A percentile compares a stretch with the other conserved stretches of the same genome.
These are phyloP conservation scores for Brachionus paranguensis DNA, from an alignment of 1,140 invertebrate genomes.

Conservation along the genomic window DNA sequence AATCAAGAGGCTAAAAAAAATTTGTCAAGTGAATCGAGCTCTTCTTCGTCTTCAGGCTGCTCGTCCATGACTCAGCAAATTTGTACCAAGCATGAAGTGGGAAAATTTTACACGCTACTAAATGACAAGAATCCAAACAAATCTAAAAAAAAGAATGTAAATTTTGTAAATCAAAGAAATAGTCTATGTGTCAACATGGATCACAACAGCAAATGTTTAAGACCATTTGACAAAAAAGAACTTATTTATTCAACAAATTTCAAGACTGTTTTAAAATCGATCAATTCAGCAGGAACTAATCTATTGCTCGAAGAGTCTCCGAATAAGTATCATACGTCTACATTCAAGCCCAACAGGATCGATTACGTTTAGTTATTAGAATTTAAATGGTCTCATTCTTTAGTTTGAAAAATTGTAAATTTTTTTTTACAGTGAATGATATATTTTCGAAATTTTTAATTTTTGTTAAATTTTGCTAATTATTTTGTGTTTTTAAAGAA, in stretches of 20 bases:
- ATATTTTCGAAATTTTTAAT: background rate
- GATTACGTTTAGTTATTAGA: slow-evolving; percentile 12
- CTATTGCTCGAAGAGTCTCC: background rate
- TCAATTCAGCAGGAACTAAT: background rate
- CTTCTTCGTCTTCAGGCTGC: slow-evolving; percentile 25
- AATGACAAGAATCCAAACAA: background rate
- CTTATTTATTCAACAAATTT: slow-evolving; percentile 13
- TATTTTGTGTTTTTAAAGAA: background rate
- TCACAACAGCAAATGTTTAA: background rate
- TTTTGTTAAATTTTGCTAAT: background rate
- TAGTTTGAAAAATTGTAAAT: background rate
- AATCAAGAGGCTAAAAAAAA: background rate
- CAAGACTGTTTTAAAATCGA: slow-evolving; percentile 3
- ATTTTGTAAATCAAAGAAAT: slow-evolving; percentile 32
- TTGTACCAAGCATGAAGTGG: background rate
- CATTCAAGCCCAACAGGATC: background rate
- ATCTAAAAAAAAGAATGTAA: slow-evolving; percentile 18
- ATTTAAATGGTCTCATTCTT: background rate
- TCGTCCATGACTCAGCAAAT: slow-evolving; percentile 13
- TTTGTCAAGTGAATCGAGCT: background rate
- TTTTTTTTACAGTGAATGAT: slow-evolving; percentile 21
- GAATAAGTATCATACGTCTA: background rate
- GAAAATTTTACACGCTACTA: background rate
- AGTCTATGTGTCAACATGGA: background rate
- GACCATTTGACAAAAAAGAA: background rate